These are phyloP conservation scores for Drosophila ogumai DNA, from an alignment of 1,140 invertebrate species.

Conservation along the genomic window DNA sequence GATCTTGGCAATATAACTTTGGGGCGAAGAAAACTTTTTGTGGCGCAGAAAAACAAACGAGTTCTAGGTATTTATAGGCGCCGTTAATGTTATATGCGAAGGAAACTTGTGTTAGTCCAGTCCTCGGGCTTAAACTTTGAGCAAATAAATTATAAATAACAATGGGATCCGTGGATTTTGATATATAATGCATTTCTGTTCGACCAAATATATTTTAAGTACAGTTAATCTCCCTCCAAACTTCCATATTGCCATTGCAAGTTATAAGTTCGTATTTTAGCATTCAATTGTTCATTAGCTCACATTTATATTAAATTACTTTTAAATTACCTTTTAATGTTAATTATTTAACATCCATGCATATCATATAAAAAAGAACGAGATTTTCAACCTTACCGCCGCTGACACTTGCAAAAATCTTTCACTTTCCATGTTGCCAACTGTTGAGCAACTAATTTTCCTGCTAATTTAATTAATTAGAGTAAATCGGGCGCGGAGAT, in stretches of 20 bases:
- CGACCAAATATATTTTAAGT: background rate
- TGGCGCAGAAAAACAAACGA: constrained; percentile 17
- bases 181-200: background rate
- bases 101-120: background rate
- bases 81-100: constrained; percentile 6
- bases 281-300: too few species aligned
- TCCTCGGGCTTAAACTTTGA: background rate
- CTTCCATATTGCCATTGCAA: background rate
- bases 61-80: constrained; percentile 21
- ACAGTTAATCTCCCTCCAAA: background rate
- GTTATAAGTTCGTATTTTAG: too few species aligned
- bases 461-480: constrained; percentile 81
- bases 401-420: constrained; percentile 37
- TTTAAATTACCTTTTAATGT: background rate
- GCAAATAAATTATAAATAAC: background rate
- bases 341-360: background rate
- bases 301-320: too few species aligned
- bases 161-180: background rate
- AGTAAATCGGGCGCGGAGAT: constrained; percentile 23
- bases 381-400: background rate
- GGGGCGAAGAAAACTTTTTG: constrained; percentile 9
- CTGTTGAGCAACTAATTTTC: constrained; percentile 74
- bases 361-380: background rate
- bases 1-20: constrained; percentile 18
- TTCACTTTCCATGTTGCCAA: constrained; percentile 52